Conservation (phyloP, 2,113 vertebrate species). For the Dipodomys ordii region DNA sequence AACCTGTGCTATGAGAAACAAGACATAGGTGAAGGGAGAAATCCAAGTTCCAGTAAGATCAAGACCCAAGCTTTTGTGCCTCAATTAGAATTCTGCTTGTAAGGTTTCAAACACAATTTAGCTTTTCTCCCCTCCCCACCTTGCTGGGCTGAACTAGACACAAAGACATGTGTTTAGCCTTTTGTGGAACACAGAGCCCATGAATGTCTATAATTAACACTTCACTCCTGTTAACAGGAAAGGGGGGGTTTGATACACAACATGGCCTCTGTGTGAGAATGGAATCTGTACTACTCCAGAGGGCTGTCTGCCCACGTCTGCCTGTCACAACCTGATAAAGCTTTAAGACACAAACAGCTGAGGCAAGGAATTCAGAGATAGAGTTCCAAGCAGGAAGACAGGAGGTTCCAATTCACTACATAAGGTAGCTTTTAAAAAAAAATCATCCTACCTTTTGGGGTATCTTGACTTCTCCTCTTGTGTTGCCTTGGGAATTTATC, state of each 20-base stretch:
- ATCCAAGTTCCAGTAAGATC: conserved; percentile 65
- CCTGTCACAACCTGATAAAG: conserved; percentile 85
- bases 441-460: neutral
- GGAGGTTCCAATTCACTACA: neutral
- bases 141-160: conserved; percentile 71
- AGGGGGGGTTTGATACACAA: conserved; percentile 57
- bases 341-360: conserved; percentile 73
- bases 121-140: conserved; percentile 36
- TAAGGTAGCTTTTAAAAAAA: neutral
- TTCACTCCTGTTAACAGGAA: conserved; percentile 78
- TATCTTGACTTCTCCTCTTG: neutral
- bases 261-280: conserved; percentile 65
- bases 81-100: conserved; percentile 83
- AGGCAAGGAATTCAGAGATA: conserved; percentile 81
- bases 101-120: conserved; percentile 80
- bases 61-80: conserved; percentile 68
- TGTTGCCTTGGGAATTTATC: neutral
- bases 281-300: conserved; percentile 65
- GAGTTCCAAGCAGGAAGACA: conserved; percentile 67
- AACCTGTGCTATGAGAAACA: neutral
- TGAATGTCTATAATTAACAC: conserved; percentile 78
- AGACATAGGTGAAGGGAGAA: conserved; percentile 32
- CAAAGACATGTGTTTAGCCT: conserved; percentile 65
- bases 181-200: conserved; percentile 74
- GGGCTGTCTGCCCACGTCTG: conserved; percentile 78